Evolutionary conservation across 37 sponge, comb jelly and placozoan species (phyloP).

Genomic region (Chondrosia reniformis): DNA sequence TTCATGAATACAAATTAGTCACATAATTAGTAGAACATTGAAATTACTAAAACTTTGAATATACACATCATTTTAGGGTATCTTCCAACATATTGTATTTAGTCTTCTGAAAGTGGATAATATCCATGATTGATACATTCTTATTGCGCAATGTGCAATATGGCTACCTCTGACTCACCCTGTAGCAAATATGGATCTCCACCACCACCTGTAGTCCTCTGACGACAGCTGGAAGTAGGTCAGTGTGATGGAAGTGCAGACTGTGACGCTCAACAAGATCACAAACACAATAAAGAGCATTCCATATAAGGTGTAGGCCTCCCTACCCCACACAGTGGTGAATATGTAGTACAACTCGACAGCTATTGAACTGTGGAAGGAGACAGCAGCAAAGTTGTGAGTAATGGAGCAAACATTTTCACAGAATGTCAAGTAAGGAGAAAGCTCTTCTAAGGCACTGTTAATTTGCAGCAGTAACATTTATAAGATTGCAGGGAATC

Average conservation of each 20-base stretch:
- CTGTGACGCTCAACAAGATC: conserved; percentile 81
- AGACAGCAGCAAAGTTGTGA: neutral
- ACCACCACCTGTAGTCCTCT: conserved; percentile 98
- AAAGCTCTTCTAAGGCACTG: too few species aligned
- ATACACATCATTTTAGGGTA: too few species aligned
- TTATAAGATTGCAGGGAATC: too few species aligned
- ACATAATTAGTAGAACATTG: too few species aligned
- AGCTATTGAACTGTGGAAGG: conserved; percentile 71
- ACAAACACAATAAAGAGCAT: conserved; percentile 84
- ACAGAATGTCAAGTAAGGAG: too few species aligned
- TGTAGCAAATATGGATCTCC: conserved; percentile 77
- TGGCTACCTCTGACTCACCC: conserved; percentile 49
- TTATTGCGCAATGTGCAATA: neutral
- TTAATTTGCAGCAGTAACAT: too few species aligned
- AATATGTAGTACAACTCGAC: conserved; percentile 94
- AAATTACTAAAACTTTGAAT: too few species aligned
- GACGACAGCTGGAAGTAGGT: conserved; percentile 90
- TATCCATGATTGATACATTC: too few species aligned
- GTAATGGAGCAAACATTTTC: too few species aligned
- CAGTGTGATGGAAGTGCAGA: conserved; percentile 86
- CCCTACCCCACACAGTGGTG: conserved; percentile 88
- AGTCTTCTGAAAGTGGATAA: too few species aligned
- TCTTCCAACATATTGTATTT: too few species aligned
- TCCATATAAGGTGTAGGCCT: conserved; percentile 86
- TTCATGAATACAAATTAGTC: too few species aligned